Percentiles rank a stretch among this genome's conserved stretches.
Evolutionary conservation across 2,888 invertebrate species (phyloP).

Genomic region (Cheilosia variabilis): DNA sequence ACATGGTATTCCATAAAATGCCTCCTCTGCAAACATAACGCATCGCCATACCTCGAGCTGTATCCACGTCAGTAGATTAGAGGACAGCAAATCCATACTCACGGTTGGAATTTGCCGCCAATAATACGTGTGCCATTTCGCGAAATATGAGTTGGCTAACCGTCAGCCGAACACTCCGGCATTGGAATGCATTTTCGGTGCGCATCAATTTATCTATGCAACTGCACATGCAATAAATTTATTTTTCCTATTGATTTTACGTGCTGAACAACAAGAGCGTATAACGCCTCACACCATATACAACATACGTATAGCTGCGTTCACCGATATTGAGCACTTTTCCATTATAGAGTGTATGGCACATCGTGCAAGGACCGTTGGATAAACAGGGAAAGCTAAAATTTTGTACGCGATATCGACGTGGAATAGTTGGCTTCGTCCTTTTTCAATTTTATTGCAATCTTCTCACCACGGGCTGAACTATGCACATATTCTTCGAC

Average conservation of each 20-base stretch:
- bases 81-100: too few species aligned
- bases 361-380: constrained; percentile 14
- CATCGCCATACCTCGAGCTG: too few species aligned
- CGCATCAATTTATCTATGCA: constrained; percentile 22
- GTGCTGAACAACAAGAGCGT: constrained; percentile 8
- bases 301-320: not conserved
- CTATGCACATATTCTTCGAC: constrained; percentile 15
- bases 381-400: constrained; percentile 23
- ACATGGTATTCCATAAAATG: too few species aligned
- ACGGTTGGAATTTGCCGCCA: too few species aligned
- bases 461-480: constrained; percentile 6
- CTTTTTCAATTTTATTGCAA: constrained; percentile 46
- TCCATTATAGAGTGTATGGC: constrained; percentile 3
- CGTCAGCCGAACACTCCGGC: not conserved
- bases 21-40: too few species aligned
- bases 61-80: too few species aligned
- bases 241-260: constrained; percentile 31
- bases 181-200: constrained; percentile 4
- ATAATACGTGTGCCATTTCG: too few species aligned
- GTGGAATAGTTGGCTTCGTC: constrained; percentile 7
- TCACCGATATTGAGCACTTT: constrained; percentile 18
- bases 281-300: not conserved
- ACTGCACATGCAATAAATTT: constrained; percentile 25
- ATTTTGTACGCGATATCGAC: constrained; percentile 22
- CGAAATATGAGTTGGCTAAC: too few species aligned